These are phyloP conservation scores for Sylvilagus floridanus DNA, from an alignment of 2,797 vertebrate species.

Conservation along the genomic window DNA sequence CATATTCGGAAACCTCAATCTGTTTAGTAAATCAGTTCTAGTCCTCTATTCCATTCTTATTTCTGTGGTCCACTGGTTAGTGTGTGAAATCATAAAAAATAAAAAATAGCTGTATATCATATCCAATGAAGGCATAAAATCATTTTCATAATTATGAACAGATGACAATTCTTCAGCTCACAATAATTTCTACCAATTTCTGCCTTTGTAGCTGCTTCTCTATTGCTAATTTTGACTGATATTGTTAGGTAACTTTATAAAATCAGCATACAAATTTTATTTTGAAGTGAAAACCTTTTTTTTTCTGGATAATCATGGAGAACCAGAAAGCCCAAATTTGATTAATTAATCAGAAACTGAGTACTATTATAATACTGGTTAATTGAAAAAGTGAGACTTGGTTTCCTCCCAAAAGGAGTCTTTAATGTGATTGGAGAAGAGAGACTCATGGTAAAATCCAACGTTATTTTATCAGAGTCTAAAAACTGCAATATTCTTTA, in stretches of 20 bases:
- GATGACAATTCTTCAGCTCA: not conserved
- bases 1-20: not conserved
- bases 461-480: not conserved
- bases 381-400: constrained; percentile 39
- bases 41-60: not conserved
- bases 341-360: constrained; percentile 15
- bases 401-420: not conserved
- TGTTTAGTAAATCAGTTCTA: not conserved
- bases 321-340: not conserved
- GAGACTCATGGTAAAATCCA: not conserved
- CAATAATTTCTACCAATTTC: not conserved
- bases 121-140: not conserved
- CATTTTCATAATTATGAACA: not conserved
- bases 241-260: not conserved
- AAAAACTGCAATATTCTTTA: not conserved
- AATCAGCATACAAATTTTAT: not conserved
- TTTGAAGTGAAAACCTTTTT: constrained; percentile 31
- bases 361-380: not conserved
- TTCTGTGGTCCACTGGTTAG: not conserved
- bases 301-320: not conserved
- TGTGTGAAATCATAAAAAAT: not conserved
- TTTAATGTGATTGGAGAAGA: not conserved
- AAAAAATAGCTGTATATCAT: not conserved
- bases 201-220: not conserved
- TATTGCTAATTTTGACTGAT: constrained; percentile 31